Conservation (phyloP, 2,797 vertebrate genomes). For the Leontopithecus rosalia region DNA sequence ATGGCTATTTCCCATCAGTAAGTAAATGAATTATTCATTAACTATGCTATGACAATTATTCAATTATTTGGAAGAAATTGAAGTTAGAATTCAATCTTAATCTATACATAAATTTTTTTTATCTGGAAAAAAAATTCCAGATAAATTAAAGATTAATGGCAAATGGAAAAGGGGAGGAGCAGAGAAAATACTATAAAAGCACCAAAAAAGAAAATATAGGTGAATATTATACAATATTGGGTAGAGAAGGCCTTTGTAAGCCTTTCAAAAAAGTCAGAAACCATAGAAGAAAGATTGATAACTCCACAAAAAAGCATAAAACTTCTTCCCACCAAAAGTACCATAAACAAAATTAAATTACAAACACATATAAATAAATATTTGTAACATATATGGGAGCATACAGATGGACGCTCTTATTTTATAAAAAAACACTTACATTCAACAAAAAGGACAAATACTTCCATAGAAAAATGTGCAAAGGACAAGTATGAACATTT, state of each 20-base stretch:
- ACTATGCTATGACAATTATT: conserved; percentile 51
- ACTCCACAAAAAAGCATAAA: not conserved
- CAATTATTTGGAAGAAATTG: conserved; percentile 56
- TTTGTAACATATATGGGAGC: not conserved
- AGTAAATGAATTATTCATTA: conserved; percentile 68
- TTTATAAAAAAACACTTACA: conserved; percentile 7
- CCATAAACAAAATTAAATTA: not conserved
- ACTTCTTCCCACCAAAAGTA: not conserved
- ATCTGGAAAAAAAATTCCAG: not conserved
- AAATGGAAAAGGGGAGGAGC: not conserved
- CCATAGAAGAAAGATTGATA: not conserved
- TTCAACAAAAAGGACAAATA: not conserved
- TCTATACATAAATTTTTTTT: not conserved
- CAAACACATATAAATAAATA: not conserved
- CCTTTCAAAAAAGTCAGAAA: conserved; percentile 11
- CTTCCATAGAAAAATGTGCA: not conserved
- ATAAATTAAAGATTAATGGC: conserved; percentile 23
- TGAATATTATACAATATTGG: not conserved
- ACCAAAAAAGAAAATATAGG: not conserved
- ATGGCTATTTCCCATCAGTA: not conserved
- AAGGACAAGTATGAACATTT: not conserved
- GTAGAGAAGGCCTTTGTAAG: not conserved
- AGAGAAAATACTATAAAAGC: not conserved
- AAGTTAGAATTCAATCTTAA: conserved; percentile 47
- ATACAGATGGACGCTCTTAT: conserved; percentile 7